phyloP scores from a whole-genome alignment of 2,113 vertebrate genomes.

The Empidonax traillii region DNA sequence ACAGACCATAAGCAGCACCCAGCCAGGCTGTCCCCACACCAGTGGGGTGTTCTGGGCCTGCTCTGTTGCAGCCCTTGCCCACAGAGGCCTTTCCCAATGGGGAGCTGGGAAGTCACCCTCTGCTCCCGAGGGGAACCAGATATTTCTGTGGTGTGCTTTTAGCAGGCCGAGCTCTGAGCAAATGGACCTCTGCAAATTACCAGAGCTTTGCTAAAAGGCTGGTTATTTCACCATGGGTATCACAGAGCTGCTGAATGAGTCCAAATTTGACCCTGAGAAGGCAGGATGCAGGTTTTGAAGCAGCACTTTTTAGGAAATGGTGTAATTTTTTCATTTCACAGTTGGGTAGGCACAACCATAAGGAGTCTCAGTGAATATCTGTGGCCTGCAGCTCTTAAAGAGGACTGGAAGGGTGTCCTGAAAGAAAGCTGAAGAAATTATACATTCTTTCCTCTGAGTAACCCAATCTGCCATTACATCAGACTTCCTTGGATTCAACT shows the following conservation, averaged over 20 bases:
- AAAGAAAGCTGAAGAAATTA: not conserved
- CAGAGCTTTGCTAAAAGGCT: not conserved
- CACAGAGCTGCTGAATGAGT: not conserved
- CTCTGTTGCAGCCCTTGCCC: not conserved
- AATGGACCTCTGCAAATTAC: not conserved
- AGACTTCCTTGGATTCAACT: not conserved
- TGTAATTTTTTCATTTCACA: not conserved
- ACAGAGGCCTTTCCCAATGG: rapidly evolving
- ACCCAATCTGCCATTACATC: not conserved
- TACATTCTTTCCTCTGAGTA: not conserved
- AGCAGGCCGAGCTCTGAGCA: not conserved
- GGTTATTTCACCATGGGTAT: rapidly evolving
- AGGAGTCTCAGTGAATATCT: not conserved
- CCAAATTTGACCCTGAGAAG: not conserved
- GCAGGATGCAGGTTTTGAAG: not conserved
- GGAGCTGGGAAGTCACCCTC: not conserved
- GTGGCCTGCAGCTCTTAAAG: not conserved
- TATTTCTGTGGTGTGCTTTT: rapidly evolving
- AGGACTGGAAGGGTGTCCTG: not conserved
- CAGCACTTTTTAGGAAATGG: not conserved
- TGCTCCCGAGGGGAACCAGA: not conserved
- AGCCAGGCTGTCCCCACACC: not conserved
- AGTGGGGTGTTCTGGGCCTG: rapidly evolving
- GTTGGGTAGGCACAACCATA: not conserved
- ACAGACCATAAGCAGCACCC: not conserved